A percentile compares a stretch with the other conserved stretches of the same genome.
Conservation (phyloP, 2,797 vertebrate genomes). For the Odontamblyopus rebecca region DNA sequence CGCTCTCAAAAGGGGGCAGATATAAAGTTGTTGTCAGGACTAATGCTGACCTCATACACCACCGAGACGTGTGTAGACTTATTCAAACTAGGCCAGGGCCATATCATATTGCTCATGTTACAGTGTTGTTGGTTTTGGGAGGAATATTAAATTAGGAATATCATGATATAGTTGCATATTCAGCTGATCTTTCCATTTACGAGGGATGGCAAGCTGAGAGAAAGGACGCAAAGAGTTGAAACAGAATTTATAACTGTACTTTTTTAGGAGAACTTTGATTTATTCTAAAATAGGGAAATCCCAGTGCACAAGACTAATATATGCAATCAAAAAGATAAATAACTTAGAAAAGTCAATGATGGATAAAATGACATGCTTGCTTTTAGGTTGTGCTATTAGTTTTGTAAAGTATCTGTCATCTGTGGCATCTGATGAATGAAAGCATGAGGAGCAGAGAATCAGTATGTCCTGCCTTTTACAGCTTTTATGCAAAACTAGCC, state of each 20-base stretch:
- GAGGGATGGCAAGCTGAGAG: no score
- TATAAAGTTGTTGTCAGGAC: conserved; percentile 36
- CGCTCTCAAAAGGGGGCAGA: conserved; percentile 27
- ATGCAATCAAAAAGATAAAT: no score
- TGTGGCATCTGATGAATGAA: conserved; percentile 45
- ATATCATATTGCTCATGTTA: background rate
- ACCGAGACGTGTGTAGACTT: conserved; percentile 16
- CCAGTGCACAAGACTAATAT: no score
- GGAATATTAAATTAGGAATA: no score
- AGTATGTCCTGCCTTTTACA: conserved; percentile 28
- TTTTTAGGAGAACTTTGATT: no score
- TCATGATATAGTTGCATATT: no score
- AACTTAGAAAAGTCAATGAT: conserved; percentile 1
- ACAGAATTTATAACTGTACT: no score
- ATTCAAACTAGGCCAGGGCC: conserved; percentile 13
- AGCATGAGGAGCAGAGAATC: conserved; percentile 14
- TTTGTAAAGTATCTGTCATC: conserved; percentile 40
- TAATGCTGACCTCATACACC: conserved; percentile 41
- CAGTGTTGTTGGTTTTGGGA: no score
- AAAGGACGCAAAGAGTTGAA: no score
- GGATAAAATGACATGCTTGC: conserved; percentile 24
- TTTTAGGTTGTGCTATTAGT: conserved; percentile 39
- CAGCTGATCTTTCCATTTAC: no score
- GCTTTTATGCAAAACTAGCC: conserved; percentile 30
- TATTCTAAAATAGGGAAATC: no score